Evolutionary conservation across 2,797 vertebrate species (phyloP), one percentile per base, ranked within the genome.

Genomic region (Geotrypetes seraphini): DNA sequence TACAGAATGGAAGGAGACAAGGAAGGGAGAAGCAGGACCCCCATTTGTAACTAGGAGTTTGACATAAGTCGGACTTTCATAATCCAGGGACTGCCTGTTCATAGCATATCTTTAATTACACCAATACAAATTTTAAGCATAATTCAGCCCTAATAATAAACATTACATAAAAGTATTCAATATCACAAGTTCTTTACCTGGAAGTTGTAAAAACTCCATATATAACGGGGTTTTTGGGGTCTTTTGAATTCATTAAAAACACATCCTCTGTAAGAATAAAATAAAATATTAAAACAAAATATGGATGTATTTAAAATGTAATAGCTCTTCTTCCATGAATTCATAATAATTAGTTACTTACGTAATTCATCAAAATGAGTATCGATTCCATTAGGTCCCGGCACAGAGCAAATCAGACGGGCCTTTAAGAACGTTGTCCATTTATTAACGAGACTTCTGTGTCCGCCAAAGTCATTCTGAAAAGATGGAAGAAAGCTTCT

Each of bases 361-460:
- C 96, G 92, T 9, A 99, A 68, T 48, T 99, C 96, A 61, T 99
- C 95, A 29, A 99, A 99, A 66, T 97, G 92, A 14, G 96, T 99
- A 66, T 99, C 96, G 5, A 99, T 98, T 53, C 95, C 96, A 9
- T 92, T 98, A 42, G 83, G 86, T 12, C 96, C 92, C 0, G 95
- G 93, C 16, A 99, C 93, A 1, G 95, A 96, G 59, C 95, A 99
- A 53, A 98, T 75, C 6, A 99, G 75, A 5, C 95, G 85, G n/a
- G 96, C 92, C 64, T 99, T 99, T 18, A 99, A 62, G 56, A 97
- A 99, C 10, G 96, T 98, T 4, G 93, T 98, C 96, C 96, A 99
- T 53, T 98, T 98, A 60, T 99, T 99, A 19, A 99, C 92, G 29
- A 99, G 85, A 57, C 93, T 99, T 53, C 96, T 85, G 73, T 98